A percentile compares a stretch with the other conserved stretches of the same genome.
These are phyloP conservation scores for Ptychobarbus kaznakovi DNA, from an alignment of 2,797 vertebrate species.

Conservation along the genomic window DNA sequence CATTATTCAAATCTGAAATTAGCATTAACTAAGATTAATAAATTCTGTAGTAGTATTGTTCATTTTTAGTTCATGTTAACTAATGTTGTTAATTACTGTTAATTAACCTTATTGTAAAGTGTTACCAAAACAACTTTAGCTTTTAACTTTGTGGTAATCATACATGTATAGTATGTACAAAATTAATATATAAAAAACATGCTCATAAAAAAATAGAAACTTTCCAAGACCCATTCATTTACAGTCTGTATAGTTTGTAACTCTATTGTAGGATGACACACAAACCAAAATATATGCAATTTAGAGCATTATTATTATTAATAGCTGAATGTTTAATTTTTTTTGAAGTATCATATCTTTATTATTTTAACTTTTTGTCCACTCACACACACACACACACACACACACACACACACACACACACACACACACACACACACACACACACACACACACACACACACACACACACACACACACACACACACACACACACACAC, in stretches of 20 bases:
- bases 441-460: too few relatives aligned
- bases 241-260: background rate
- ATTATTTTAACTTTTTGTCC: background rate
- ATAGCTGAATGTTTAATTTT: background rate
- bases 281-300: constrained; percentile 1
- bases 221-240: background rate
- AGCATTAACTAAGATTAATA: too few relatives aligned
- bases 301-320: constrained; percentile 3
- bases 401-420: background rate
- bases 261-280: background rate
- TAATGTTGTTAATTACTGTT: too few relatives aligned
- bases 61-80: background rate
- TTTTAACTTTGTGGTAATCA: background rate
- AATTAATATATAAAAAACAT: background rate
- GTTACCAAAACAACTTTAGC: background rate
- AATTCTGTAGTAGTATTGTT: background rate
- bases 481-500: background rate
- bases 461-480: background rate
- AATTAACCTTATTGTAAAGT: background rate
- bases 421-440: too few relatives aligned
- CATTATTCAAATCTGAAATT: too few relatives aligned
- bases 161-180: background rate
- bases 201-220: background rate
- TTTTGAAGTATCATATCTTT: background rate
- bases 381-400: background rate